Percentiles rank a stretch among this genome's conserved stretches.
Conservation (phyloP, 2,113 vertebrate species). For the Eidolon helvum region DNA sequence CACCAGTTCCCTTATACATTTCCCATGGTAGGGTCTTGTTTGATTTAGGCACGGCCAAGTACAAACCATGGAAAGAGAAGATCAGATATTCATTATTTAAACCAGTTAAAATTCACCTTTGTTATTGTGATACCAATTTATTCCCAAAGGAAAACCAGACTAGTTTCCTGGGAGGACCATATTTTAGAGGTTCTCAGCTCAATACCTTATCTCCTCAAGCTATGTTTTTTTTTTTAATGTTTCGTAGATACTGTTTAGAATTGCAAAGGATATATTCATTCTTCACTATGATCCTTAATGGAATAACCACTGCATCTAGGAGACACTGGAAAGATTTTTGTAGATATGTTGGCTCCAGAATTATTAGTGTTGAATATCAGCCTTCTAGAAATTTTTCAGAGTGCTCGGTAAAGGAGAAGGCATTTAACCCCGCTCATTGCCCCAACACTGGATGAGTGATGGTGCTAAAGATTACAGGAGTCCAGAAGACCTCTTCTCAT, state of each 20-base stretch:
- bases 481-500: not conserved
- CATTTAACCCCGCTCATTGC: not conserved
- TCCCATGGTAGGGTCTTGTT: not conserved
- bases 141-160: not conserved
- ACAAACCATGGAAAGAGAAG: not conserved
- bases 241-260: not conserved
- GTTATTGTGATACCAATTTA: not conserved
- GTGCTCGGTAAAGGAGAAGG: not conserved
- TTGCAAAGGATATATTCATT: not conserved
- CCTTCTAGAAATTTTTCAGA: not conserved
- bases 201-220: not conserved
- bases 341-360: not conserved
- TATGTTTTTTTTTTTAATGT: not conserved
- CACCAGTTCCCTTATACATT: not conserved
- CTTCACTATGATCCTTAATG: not conserved
- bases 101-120: not conserved
- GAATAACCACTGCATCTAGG: not conserved
- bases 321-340: not conserved
- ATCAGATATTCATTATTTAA: not conserved
- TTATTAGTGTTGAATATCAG: not conserved
- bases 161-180: not conserved
- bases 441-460: not conserved
- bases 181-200: conserved; percentile 5
- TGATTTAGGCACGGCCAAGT: not conserved
- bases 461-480: not conserved